Evolutionary conservation across 2,888 invertebrate genomes (phyloP).

Genomic region (Rhingia campestris): DNA sequence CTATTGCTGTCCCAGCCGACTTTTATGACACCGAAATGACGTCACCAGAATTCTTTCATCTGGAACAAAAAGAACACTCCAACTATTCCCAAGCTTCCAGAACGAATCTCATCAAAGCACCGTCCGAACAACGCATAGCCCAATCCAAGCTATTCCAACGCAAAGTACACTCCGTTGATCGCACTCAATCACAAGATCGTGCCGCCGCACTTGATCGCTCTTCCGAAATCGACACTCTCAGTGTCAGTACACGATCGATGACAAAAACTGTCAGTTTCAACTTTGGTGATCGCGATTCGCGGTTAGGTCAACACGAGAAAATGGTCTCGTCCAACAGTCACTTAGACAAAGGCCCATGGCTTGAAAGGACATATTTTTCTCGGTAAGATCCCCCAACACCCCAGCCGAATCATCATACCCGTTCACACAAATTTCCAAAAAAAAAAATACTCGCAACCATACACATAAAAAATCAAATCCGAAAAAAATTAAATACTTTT

Average conservation of each 20-base stretch:
- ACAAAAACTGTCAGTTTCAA: slow-evolving; percentile 83
- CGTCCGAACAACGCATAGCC: slow-evolving; percentile 79
- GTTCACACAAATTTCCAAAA: slow-evolving; percentile 43
- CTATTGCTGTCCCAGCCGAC: slow-evolving; percentile 57
- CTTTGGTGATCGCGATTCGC: slow-evolving; percentile 82
- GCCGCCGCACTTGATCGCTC: slow-evolving; percentile 77
- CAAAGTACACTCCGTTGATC: slow-evolving; percentile 78
- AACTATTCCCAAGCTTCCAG: slow-evolving; percentile 74
- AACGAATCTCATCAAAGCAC: slow-evolving; percentile 70
- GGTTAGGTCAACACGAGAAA: slow-evolving; percentile 79
- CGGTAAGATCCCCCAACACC: slow-evolving; percentile 80
- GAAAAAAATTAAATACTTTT: slow-evolving; percentile 33
- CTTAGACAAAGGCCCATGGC: slow-evolving; percentile 79
- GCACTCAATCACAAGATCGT: slow-evolving; percentile 82
- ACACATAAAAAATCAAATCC: slow-evolving; percentile 42
- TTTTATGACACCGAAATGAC: slow-evolving; percentile 50
- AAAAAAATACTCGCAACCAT: slow-evolving; percentile 57
- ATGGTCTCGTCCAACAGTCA: slow-evolving; percentile 77
- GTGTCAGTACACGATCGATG: slow-evolving; percentile 77
- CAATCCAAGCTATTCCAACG: slow-evolving; percentile 77
- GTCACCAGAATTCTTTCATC: slow-evolving; percentile 45
- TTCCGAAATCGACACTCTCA: slow-evolving; percentile 78
- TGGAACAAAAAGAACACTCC: slow-evolving; percentile 53
- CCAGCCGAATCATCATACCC: slow-evolving; percentile 66
- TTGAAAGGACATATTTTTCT: slow-evolving; percentile 81